A percentile compares a stretch with the other conserved stretches of the same genome.
phyloP scores from a whole-genome alignment of 2,888 invertebrate species.

The Achlya flavicornis region DNA sequence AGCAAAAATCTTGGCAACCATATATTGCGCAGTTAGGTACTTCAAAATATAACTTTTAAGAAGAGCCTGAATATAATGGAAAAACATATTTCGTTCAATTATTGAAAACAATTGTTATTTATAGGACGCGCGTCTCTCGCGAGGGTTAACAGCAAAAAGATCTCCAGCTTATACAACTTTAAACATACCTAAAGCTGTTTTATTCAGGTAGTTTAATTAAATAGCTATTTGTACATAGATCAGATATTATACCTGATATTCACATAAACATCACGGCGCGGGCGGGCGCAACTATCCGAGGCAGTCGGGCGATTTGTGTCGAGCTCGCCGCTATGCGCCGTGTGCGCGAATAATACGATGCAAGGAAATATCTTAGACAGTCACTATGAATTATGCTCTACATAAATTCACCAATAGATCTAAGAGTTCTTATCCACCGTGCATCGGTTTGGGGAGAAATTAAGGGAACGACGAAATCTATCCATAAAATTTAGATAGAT shows the following conservation, averaged over 20 bases:
- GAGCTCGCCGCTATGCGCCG: conserved; percentile 53
- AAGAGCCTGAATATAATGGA: too few relatives aligned
- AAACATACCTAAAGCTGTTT: too few relatives aligned
- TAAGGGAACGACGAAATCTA: too few relatives aligned
- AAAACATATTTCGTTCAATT: too few relatives aligned
- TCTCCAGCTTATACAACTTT: too few relatives aligned
- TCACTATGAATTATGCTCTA: conserved; percentile 39
- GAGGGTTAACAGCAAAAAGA: too few relatives aligned
- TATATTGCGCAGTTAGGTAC: too few relatives aligned
- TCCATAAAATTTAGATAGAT: too few relatives aligned
- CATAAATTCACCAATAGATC: conserved; percentile 17
- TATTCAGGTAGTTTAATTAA: neutral
- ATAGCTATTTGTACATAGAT: conserved; percentile 2
- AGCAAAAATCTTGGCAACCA: neutral
- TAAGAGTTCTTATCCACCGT: neutral
- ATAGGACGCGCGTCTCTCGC: too few relatives aligned
- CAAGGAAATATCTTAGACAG: conserved; percentile 49
- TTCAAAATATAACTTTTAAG: too few relatives aligned
- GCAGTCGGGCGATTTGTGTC: conserved; percentile 62
- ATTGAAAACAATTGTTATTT: too few relatives aligned
- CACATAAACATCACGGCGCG: conserved; percentile 26
- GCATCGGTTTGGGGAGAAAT: too few relatives aligned
- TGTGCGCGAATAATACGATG: conserved; percentile 48
- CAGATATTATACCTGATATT: conserved; percentile 12
- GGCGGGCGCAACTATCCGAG: conserved; percentile 48